Percentiles rank a stretch among this genome's conserved stretches.
Conservation (phyloP, 2,888 invertebrate species). For the Meghimatium bilineatum region DNA sequence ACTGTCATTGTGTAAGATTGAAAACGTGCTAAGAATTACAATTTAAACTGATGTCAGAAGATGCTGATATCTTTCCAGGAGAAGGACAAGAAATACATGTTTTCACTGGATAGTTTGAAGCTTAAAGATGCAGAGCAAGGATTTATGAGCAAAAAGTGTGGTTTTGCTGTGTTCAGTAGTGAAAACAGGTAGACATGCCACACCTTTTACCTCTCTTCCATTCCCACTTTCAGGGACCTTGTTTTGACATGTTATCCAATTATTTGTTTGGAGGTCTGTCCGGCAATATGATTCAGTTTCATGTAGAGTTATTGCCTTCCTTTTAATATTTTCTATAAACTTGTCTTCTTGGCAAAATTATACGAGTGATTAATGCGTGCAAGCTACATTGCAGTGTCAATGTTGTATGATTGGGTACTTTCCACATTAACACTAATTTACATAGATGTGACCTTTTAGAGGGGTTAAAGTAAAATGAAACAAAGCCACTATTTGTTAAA, state of each 20-base stretch:
- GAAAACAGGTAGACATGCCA: constrained; percentile 86
- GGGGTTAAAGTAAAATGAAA: too few relatives aligned
- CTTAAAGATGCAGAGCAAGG: constrained; percentile 97
- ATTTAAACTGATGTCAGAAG: too few relatives aligned
- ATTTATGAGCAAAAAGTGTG: constrained; percentile 95
- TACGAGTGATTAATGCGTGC: too few relatives aligned
- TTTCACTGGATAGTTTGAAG: constrained; percentile 97
- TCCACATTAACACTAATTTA: too few relatives aligned
- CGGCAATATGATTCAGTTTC: not conserved
- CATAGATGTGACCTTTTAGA: too few relatives aligned
- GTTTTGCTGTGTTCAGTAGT: constrained; percentile 98
- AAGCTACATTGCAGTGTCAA: too few relatives aligned
- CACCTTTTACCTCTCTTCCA: not conserved
- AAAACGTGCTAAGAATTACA: too few relatives aligned
- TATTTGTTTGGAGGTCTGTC: too few relatives aligned
- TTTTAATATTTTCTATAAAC: not conserved
- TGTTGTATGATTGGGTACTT: too few relatives aligned
- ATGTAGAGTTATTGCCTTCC: not conserved
- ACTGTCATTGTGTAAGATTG: too few relatives aligned
- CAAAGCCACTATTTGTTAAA: too few relatives aligned
- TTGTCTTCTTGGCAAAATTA: not conserved
- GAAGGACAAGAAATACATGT: constrained; percentile 99
- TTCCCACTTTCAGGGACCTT: not conserved
- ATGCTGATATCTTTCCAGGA: constrained; percentile 80
- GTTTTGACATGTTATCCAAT: not conserved